Evolutionary conservation across 2,113 vertebrate genomes (phyloP).

Genomic region (Apteryx owenii): DNA sequence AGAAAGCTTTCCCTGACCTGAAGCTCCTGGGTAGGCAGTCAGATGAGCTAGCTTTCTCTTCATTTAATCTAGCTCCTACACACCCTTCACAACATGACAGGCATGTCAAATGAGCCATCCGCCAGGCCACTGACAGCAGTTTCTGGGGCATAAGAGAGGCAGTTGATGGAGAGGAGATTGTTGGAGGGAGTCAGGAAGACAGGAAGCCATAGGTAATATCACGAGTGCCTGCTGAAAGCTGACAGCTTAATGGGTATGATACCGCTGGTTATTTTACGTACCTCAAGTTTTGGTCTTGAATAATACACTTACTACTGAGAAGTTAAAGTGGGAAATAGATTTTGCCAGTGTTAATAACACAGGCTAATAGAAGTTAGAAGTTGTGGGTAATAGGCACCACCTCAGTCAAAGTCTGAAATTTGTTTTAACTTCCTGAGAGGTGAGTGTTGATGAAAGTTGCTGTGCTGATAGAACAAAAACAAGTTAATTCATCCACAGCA

Average conservation of each 20-base stretch:
- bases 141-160: constrained; percentile 15
- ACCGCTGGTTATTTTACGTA: neutral
- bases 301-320: constrained; percentile 24
- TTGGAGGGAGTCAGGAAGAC: constrained; percentile 24
- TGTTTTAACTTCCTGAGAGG: neutral
- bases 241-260: constrained; percentile 44
- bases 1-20: constrained; percentile 15
- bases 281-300: constrained; percentile 5
- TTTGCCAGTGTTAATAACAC: constrained; percentile 11
- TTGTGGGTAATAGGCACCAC: neutral
- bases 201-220: constrained; percentile 29
- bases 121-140: neutral
- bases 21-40: neutral
- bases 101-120: constrained; percentile 28
- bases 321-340: constrained; percentile 13
- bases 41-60: constrained; percentile 20
- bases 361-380: neutral
- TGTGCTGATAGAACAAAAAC: neutral
- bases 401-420: neutral
- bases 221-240: constrained; percentile 22
- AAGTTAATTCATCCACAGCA: constrained; percentile 15
- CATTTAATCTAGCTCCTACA: constrained; percentile 30
- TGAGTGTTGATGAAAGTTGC: neutral
- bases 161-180: constrained; percentile 29
- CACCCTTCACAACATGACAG: neutral